Percentiles rank a stretch among this genome's conserved stretches.
Conservation (phyloP, 2,888 invertebrate species). For the Rhabditoides inermis region DNA sequence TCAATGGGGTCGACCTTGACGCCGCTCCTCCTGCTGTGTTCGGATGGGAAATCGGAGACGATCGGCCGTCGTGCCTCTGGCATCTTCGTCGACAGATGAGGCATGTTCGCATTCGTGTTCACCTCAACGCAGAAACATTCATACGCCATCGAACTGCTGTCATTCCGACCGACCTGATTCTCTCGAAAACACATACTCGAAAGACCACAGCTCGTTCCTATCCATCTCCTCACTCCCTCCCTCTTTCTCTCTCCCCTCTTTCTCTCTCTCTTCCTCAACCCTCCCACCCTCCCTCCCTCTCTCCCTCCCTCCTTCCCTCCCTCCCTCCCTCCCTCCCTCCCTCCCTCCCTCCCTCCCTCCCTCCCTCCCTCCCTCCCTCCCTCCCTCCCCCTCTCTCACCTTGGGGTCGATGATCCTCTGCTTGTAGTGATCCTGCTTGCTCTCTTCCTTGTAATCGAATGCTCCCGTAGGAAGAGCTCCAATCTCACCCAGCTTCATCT, state of each 20-base stretch:
- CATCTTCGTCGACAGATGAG: conserved; percentile 22
- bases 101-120: conserved; percentile 43
- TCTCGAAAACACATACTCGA: background rate
- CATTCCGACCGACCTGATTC: background rate
- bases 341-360: background rate
- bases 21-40: conserved; percentile 37
- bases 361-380: background rate
- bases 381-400: conserved; percentile 18
- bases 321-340: no score
- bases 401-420: conserved; percentile 52
- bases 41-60: conserved; percentile 46
- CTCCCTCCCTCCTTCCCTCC: conserved; percentile 35
- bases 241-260: background rate
- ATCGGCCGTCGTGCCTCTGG: conserved; percentile 30
- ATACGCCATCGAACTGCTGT: background rate
- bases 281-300: background rate
- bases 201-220: no score
- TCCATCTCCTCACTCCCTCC: no score
- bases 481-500: conserved; percentile 25
- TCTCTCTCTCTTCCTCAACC: background rate
- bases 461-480: conserved; percentile 31
- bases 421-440: conserved; percentile 46
- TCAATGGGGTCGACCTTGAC: conserved; percentile 51
- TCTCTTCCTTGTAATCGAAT: conserved; percentile 48
- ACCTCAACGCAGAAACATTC: conserved; percentile 8